Base-by-base conservation (phyloP, 2,113 vertebrate species). In the Procavia capensis region DNA sequence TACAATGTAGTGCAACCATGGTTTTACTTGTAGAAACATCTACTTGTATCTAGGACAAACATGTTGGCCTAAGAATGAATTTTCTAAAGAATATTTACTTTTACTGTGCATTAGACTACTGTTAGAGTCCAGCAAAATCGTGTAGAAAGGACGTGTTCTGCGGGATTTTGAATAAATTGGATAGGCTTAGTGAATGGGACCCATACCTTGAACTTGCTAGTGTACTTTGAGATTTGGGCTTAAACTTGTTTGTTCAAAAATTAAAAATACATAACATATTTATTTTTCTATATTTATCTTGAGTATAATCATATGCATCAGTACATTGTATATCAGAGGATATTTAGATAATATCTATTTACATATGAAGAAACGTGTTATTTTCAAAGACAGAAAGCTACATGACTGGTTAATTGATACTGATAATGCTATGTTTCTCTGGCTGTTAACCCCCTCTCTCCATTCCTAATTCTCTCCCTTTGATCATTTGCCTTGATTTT, bases 11-110 rank as follows among this genome's bases (percentile, higher is more conserved):
- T 31, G 47, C 25, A 79, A 31, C 27, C 72, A 57, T 78, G 24
- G 57, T 94, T 92, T 95, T 90, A 74, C 47, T 92, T 96, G 31
- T 72, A 39, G 84, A 93, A 86, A 43, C 61, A 66, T 64, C 72
- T 86, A 2, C 36, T 47, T 88, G 31, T 47, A 76, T 89, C 8
- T 3, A 89, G 80, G 61, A 72, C 1, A 19, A 93, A 70, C 17
- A 66, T 79, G 41, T 57, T 94, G 76, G 66, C n/a, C 54, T 14
- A 54, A n/a, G 29, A 54, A 20, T 83, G 57, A 57, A 16, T 72
- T 91, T 95, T 90, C 39, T 92, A 34, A 93, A 91, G 63, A 92
- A 31, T 43, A 29, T 19, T 88, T 90, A 13, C 57, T 87, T 87
- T 83, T 79, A 29, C 47, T 94, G 10, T 59, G 36, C 7, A 16